Conservation (phyloP, 2,888 invertebrate genomes). For the Eumerus sabulonum region DNA sequence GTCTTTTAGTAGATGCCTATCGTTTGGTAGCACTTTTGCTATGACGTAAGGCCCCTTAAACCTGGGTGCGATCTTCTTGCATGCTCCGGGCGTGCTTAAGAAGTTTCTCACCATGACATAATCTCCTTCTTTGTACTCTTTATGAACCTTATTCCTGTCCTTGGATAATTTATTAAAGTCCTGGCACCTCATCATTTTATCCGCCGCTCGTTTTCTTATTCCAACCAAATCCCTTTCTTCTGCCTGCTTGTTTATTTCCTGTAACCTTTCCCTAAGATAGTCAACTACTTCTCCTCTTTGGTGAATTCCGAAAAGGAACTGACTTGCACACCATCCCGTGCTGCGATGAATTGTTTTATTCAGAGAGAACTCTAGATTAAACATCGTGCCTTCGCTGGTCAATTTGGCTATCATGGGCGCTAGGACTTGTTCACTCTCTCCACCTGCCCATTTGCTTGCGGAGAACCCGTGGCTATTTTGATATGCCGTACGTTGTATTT, state of each 20-base stretch:
- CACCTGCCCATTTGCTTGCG: too few species aligned
- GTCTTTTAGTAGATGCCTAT: slow-evolving; percentile 31
- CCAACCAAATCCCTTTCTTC: slow-evolving; percentile 8
- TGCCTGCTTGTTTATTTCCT: slow-evolving; percentile 20
- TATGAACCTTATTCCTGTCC: slow-evolving; percentile 15
- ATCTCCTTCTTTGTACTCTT: slow-evolving; percentile 52
- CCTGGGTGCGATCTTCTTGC: slow-evolving; percentile 71
- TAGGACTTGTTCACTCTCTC: too few species aligned
- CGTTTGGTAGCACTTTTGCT: slow-evolving; percentile 35
- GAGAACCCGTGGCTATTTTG: too few species aligned
- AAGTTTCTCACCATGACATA: slow-evolving; percentile 70
- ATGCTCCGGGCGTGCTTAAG: slow-evolving; percentile 65
- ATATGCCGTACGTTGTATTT: neutral
- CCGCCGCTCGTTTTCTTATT: slow-evolving; percentile 8
- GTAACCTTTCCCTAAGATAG: slow-evolving; percentile 48
- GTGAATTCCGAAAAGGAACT: slow-evolving; percentile 71
- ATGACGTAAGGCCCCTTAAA: slow-evolving; percentile 42
- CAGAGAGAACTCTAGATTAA: slow-evolving; percentile 21
- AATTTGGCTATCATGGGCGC: too few species aligned
- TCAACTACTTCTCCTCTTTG: slow-evolving; percentile 70
- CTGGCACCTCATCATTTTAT: slow-evolving; percentile 27
- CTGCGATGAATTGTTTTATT: slow-evolving; percentile 24
- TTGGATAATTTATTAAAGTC: slow-evolving; percentile 19
- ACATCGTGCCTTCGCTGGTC: too few species aligned
- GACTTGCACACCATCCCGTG: slow-evolving; percentile 2